phyloP scores from a whole-genome alignment of 2,113 vertebrate genomes.

The Sitta europaea region DNA sequence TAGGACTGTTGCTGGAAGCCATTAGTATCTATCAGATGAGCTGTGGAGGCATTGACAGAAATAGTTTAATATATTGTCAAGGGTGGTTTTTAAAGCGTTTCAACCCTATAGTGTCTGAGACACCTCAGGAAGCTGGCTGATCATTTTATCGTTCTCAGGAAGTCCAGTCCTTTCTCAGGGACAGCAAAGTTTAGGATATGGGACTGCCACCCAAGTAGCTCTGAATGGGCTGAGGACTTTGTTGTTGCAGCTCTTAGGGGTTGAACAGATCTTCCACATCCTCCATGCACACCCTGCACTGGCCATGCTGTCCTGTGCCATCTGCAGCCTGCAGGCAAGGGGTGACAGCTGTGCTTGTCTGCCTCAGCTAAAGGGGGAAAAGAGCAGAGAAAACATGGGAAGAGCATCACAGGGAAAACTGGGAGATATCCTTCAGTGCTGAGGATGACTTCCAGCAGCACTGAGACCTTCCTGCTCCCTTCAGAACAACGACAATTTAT shows the following conservation, averaged over 20 bases:
- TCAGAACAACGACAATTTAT: not conserved
- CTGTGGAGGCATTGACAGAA: conserved; percentile 49
- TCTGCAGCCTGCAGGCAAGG: not conserved
- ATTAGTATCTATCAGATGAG: conserved; percentile 65
- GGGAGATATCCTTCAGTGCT: not conserved
- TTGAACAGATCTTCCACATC: not conserved
- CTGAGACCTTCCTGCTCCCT: not conserved
- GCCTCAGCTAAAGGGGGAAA: not conserved
- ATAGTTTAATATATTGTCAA: conserved; percentile 50
- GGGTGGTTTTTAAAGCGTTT: conserved; percentile 24
- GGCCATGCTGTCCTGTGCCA: accelerated
- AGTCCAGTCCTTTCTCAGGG: not conserved
- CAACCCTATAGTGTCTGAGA: not conserved
- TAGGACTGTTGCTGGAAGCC: conserved; percentile 56
- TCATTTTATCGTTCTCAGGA: not conserved
- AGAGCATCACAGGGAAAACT: not conserved
- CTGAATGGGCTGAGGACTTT: not conserved
- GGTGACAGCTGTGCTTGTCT: not conserved
- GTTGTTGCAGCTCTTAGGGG: not conserved
- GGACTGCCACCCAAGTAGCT: not conserved
- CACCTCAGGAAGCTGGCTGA: not conserved
- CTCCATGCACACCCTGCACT: accelerated
- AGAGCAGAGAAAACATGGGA: not conserved
- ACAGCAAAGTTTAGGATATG: not conserved
- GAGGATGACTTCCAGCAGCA: not conserved